Conservation (phyloP, 2,113 vertebrate species). For the Thryonomys swinderianus region DNA sequence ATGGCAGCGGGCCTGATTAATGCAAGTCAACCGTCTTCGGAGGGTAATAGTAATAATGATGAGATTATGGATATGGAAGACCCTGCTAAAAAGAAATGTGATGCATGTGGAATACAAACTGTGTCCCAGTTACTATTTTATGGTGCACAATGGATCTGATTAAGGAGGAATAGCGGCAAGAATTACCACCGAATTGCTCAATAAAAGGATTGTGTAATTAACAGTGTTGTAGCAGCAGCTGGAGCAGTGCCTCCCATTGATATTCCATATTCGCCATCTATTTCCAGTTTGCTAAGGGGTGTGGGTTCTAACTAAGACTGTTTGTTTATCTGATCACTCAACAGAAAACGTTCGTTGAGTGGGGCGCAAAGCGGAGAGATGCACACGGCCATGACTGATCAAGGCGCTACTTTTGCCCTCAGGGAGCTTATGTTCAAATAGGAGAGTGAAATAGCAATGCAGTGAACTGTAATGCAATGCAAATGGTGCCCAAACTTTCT, state of each 20-base stretch:
- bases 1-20: constrained; percentile 89
- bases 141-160: constrained; percentile 91
- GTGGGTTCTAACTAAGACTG: constrained; percentile 68
- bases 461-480: not conserved
- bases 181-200: constrained; percentile 89
- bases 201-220: constrained; percentile 91
- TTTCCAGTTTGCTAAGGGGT: constrained; percentile 84
- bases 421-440: constrained; percentile 24
- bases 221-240: constrained; percentile 86
- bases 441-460: not conserved
- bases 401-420: not conserved
- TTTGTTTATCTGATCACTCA: not conserved
- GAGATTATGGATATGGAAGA: constrained; percentile 90
- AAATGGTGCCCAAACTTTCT: not conserved
- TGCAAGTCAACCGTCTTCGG: constrained; percentile 89
- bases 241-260: constrained; percentile 86
- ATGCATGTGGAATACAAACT: constrained; percentile 88
- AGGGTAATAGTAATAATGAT: constrained; percentile 91
- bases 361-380: not conserved
- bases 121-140: constrained; percentile 90
- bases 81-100: constrained; percentile 88
- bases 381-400: not conserved
- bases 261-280: constrained; percentile 83
- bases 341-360: not conserved
- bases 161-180: constrained; percentile 89